Percentiles rank a stretch among this genome's conserved stretches.
Conservation (phyloP, 2,113 vertebrate genomes). For the Pipa parva region DNA sequence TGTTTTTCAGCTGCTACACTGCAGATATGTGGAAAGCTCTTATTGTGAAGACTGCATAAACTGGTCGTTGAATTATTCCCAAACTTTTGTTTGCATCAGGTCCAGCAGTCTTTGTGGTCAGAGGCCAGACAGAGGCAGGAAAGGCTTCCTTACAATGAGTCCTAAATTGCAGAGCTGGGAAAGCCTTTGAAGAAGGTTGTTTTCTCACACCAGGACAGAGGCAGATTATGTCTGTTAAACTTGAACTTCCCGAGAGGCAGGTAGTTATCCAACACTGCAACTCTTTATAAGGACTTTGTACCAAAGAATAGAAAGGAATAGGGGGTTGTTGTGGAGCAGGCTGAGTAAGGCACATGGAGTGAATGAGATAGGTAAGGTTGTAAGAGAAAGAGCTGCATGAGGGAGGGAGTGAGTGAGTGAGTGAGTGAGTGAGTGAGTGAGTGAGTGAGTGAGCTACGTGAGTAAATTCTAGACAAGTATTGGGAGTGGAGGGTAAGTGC, state of each 20-base stretch:
- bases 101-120: conserved; percentile 26
- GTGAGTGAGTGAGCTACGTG: no score
- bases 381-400: no score
- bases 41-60: not conserved
- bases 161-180: conserved; percentile 9
- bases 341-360: no score
- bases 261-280: not conserved
- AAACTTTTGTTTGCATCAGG: conserved; percentile 6
- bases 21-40: not conserved
- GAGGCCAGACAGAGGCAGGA: conserved; percentile 14
- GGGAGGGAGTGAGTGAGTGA: no score
- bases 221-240: conserved; percentile 24
- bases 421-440: no score
- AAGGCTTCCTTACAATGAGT: not conserved
- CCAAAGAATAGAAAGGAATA: no score
- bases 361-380: no score
- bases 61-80: not conserved
- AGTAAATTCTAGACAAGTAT: no score
- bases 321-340: no score
- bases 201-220: conserved; percentile 10
- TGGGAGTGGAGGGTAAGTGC: no score
- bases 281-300: no score
- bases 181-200: conserved; percentile 23
- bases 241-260: not conserved
- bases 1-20: no score